phyloP scores from a whole-genome alignment of 2,797 vertebrate species.

The Rhabdomys pumilio region DNA sequence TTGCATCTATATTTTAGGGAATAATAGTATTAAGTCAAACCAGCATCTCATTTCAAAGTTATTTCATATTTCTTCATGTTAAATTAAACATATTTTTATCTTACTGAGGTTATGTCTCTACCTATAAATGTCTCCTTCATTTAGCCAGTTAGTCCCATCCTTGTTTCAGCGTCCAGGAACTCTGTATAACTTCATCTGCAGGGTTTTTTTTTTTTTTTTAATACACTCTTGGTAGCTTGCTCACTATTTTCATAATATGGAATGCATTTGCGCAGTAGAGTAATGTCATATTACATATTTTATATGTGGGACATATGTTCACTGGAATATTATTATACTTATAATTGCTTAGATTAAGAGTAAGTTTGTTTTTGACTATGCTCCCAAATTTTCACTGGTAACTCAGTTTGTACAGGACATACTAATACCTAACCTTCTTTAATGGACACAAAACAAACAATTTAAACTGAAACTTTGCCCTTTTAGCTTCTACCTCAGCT shows the following conservation, averaged over 20 bases:
- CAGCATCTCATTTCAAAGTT: conserved; percentile 31
- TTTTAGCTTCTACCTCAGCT: neutral
- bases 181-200: conserved; percentile 50
- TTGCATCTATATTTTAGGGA: neutral
- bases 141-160: conserved; percentile 22
- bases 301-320: neutral
- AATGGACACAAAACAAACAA: conserved; percentile 10
- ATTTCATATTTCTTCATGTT: conserved; percentile 18
- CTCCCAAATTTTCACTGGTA: neutral
- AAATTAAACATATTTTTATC: conserved; percentile 39
- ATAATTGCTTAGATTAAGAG: conserved; percentile 38
- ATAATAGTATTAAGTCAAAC: neutral
- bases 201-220: conserved; percentile 40
- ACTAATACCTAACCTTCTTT: neutral
- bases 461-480: neutral
- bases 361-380: neutral
- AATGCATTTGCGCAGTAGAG: neutral
- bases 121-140: conserved; percentile 67
- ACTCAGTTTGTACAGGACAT: neutral
- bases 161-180: conserved; percentile 52
- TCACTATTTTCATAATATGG: conserved; percentile 33
- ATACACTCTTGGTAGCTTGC: neutral
- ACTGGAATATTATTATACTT: conserved; percentile 28
- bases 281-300: conserved; percentile 15
- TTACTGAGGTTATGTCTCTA: conserved; percentile 8